Base-by-base conservation (phyloP, 2,888 invertebrate species). In the Pyrrhia umbra region DNA sequence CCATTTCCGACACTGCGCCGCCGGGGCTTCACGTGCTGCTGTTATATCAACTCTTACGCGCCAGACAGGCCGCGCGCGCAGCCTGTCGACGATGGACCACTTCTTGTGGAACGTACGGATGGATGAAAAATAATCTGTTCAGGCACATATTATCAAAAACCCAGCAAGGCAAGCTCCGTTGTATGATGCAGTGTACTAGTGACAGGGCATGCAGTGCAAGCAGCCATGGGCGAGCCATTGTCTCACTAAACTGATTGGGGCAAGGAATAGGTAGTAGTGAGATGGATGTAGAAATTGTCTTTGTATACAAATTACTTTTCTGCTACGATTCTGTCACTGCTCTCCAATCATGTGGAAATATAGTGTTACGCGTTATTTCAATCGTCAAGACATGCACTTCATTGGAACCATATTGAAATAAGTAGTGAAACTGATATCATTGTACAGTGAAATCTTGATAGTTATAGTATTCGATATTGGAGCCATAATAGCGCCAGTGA, bases 1-100 rank as follows among this genome's bases (percentile, higher is more conserved):
- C 75, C 75, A 82, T 75, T 76, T 79, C 83, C 75, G 80, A 72
- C 46, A 56, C 30, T 49, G 55, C 59, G 54, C 65, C 34, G 49
- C 20, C 45, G 46, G 27, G 13, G 51, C 64, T 67, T 61, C 81
- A 71, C 67, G 58, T 60, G 66, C 58, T 51, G 39, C 63, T 55
- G 57, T 65, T 67, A 61, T 60, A 62, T 47, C 59, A 67, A 56
- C 61, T 49, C 58, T 43, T 56, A 39, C 50, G 47, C 18, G 46
- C 40, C 20, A 37, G n/a, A 2, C 25, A 0, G 2, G 5, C 21
- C 18, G 40, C 20, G 46, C 42, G 9, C n/a, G 15, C 2, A 23
- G 23, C 23, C 2, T 6, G 2, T 23, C 3, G 23, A 4, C 3
- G 23, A 23, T 23, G 23, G 23, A 4, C 23, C 23, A 23, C 6